Percentiles rank a stretch among this genome's conserved stretches.
These are phyloP conservation scores for Lycocerus yunnanus DNA, from an alignment of 2,888 invertebrate species.

Conservation along the genomic window DNA sequence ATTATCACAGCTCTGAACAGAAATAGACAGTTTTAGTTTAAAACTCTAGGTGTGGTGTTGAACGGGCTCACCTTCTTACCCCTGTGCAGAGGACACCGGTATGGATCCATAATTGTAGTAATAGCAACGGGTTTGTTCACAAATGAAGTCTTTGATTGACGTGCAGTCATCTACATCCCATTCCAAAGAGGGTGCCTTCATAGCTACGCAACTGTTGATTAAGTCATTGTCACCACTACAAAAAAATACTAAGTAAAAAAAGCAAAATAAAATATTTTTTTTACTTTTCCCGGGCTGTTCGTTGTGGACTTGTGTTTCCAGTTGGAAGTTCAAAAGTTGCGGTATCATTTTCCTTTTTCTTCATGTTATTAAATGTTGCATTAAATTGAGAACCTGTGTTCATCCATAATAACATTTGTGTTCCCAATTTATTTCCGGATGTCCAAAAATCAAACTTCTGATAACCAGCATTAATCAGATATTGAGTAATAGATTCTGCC, in stretches of 20 bases:
- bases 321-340: constrained; percentile 61
- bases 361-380: constrained; percentile 85
- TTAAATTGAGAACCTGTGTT: constrained; percentile 86
- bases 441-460: constrained; percentile 88
- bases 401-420: constrained; percentile 90
- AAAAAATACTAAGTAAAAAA: constrained; percentile 6
- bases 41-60: constrained; percentile 43
- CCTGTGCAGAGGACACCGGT: constrained; percentile 88
- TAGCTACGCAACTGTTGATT: constrained; percentile 75
- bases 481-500: constrained; percentile 81
- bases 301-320: constrained; percentile 78
- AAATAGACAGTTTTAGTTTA: constrained; percentile 5
- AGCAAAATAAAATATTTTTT: not conserved
- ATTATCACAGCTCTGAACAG: constrained; percentile 24
- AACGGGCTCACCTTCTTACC: constrained; percentile 81
- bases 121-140: constrained; percentile 88
- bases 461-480: constrained; percentile 81
- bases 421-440: constrained; percentile 84
- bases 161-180: constrained; percentile 86
- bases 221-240: constrained; percentile 62
- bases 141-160: constrained; percentile 84
- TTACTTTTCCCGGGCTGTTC: constrained; percentile 77
- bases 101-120: constrained; percentile 91
- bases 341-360: constrained; percentile 52
- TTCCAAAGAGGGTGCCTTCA: constrained; percentile 76